Percentiles rank a stretch among this genome's conserved stretches.
phyloP scores from a whole-genome alignment of 2,113 vertebrate genomes.

The Myiagra hebetior region DNA sequence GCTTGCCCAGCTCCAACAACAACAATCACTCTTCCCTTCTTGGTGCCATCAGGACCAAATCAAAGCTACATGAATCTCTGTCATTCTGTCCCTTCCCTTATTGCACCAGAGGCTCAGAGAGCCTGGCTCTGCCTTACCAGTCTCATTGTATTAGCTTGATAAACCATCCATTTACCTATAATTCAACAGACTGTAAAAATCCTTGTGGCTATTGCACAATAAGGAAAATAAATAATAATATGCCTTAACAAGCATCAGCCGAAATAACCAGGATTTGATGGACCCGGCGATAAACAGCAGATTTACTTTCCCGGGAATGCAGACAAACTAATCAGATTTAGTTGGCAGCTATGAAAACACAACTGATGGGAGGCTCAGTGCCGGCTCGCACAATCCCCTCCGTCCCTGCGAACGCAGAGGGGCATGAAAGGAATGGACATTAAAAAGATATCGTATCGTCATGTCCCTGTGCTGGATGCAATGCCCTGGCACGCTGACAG shows the following conservation, averaged over 20 bases:
- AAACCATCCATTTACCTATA: slow-evolving; percentile 39
- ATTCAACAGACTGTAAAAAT: slow-evolving; percentile 43
- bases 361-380: background rate
- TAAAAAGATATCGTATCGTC: background rate
- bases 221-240: slow-evolving; percentile 53
- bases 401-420: background rate
- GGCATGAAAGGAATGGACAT: background rate
- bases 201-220: slow-evolving; percentile 33
- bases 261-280: slow-evolving; percentile 19
- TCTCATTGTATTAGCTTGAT: slow-evolving; percentile 55
- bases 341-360: slow-evolving; percentile 53
- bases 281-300: background rate
- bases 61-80: background rate
- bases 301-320: background rate
- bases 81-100: slow-evolving; percentile 1
- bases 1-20: background rate
- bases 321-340: slow-evolving; percentile 55
- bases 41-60: background rate
- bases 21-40: background rate
- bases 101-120: slow-evolving; percentile 31
- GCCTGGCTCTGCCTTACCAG: background rate
- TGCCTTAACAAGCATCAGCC: background rate
- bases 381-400: background rate
- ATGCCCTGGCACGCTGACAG: slow-evolving; percentile 23
- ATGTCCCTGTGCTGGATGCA: background rate